Percentiles rank a stretch among this genome's conserved stretches.
Evolutionary conservation across 2,797 vertebrate genomes (phyloP).

Genomic region (Leptoclinus maculatus): DNA sequence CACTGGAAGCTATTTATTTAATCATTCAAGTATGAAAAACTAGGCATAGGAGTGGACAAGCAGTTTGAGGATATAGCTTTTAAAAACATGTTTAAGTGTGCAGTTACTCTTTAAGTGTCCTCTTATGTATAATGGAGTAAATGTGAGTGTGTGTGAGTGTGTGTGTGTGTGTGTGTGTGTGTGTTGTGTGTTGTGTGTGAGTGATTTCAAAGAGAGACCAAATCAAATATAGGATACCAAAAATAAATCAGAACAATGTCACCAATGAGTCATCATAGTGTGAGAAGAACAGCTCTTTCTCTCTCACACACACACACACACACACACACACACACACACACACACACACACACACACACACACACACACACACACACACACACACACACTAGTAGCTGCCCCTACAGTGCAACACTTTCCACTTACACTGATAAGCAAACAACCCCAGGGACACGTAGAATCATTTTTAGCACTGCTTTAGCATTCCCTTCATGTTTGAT

Average conservation of each 20-base stretch:
- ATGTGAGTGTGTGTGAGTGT: background rate
- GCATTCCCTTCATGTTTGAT: constrained; percentile 27
- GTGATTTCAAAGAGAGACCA: constrained; percentile 15
- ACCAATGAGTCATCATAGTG: constrained; percentile 47
- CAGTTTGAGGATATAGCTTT: background rate
- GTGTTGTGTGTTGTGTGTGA: background rate
- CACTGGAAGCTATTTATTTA: too few relatives aligned
- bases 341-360: constrained; percentile 26
- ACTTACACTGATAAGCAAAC: constrained; percentile 71
- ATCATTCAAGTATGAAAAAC: too few relatives aligned
- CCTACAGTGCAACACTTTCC: constrained; percentile 75
- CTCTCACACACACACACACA: constrained; percentile 21
- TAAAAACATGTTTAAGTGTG: too few relatives aligned
- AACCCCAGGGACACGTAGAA: constrained; percentile 31
- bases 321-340: constrained; percentile 18
- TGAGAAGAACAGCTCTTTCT: constrained; percentile 57
- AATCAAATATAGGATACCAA: constrained; percentile 53
- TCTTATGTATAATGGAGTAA: background rate
- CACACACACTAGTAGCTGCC: constrained; percentile 54
- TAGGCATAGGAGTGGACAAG: too few relatives aligned
- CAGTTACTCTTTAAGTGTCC: background rate
- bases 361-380: constrained; percentile 22
- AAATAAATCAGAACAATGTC: constrained; percentile 40
- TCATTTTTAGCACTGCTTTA: constrained; percentile 30
- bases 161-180: background rate